phyloP scores from a whole-genome alignment of 1,140 invertebrate species.

The Antheraea mylitta region DNA sequence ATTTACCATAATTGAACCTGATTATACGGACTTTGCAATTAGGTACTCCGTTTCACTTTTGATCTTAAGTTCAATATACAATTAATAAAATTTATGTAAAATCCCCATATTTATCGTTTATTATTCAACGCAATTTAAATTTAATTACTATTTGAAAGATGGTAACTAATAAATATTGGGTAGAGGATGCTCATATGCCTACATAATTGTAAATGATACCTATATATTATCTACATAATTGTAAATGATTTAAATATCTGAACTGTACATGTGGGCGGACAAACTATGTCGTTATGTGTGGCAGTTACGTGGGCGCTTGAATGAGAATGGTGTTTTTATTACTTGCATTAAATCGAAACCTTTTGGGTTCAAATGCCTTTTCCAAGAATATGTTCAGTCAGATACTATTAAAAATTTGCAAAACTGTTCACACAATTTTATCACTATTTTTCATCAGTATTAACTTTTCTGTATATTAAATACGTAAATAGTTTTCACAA shows the following conservation, averaged over 20 bases:
- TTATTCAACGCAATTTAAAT: not conserved
- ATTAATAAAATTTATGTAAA: not conserved
- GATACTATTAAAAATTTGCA: too few relatives aligned
- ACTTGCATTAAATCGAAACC: slow-evolving; percentile 7
- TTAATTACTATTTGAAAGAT: not conserved
- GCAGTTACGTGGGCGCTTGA: slow-evolving; percentile 28
- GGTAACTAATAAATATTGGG: not conserved
- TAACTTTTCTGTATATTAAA: too few relatives aligned
- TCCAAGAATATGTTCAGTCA: not conserved
- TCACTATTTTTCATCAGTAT: too few relatives aligned
- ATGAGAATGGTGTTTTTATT: slow-evolving; percentile 26
- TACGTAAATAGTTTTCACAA: too few relatives aligned
- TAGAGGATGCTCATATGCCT: not conserved
- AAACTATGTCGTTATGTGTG: slow-evolving; percentile 26
- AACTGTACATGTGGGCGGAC: slow-evolving; percentile 32
- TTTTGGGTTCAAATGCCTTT: slow-evolving; percentile 9
- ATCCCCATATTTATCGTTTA: not conserved
- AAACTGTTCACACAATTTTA: too few relatives aligned
- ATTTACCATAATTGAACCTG: too few relatives aligned
- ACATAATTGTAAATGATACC: too few relatives aligned
- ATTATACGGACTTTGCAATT: too few relatives aligned
- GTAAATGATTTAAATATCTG: slow-evolving; percentile 24
- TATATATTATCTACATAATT: not conserved
- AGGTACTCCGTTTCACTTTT: too few relatives aligned
- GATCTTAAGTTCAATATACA: too few relatives aligned